Evolutionary conservation across 2,888 invertebrate genomes (phyloP).

Genomic region (Stenolophus ochropezus): DNA sequence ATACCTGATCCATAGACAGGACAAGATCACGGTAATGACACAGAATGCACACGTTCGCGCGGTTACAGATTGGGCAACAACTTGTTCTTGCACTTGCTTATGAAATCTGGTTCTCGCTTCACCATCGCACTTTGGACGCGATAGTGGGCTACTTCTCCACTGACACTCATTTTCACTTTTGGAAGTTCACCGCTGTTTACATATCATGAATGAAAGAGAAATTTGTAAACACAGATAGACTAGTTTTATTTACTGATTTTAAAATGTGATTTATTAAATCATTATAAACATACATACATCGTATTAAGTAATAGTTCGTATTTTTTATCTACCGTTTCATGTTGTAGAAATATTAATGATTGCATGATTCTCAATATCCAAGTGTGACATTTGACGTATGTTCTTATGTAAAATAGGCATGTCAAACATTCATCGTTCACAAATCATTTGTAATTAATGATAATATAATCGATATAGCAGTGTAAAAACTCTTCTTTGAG

Average conservation of each 20-base stretch:
- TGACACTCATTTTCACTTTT: background rate
- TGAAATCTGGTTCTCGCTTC: background rate
- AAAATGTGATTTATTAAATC: too few species aligned
- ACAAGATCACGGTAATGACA: conserved; percentile 24
- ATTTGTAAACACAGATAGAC: background rate
- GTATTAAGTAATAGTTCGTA: too few species aligned
- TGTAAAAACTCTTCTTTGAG: too few species aligned
- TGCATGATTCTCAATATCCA: too few species aligned
- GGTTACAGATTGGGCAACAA: background rate
- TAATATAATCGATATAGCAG: too few species aligned
- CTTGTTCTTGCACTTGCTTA: background rate
- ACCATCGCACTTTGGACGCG: background rate
- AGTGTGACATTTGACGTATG: too few species aligned
- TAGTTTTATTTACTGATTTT: background rate
- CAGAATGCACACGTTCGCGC: background rate
- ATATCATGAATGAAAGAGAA: conserved; percentile 9
- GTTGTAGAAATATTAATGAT: too few species aligned
- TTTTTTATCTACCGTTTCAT: too few species aligned
- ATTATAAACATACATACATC: too few species aligned
- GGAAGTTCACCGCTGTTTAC: background rate
- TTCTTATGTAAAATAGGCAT: too few species aligned
- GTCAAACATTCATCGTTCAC: too few species aligned
- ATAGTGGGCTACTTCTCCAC: background rate
- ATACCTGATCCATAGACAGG: background rate
- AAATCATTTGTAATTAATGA: too few species aligned